Evolutionary conservation across 2,113 vertebrate genomes (phyloP).

Genomic region (Pardalotus punctatus): DNA sequence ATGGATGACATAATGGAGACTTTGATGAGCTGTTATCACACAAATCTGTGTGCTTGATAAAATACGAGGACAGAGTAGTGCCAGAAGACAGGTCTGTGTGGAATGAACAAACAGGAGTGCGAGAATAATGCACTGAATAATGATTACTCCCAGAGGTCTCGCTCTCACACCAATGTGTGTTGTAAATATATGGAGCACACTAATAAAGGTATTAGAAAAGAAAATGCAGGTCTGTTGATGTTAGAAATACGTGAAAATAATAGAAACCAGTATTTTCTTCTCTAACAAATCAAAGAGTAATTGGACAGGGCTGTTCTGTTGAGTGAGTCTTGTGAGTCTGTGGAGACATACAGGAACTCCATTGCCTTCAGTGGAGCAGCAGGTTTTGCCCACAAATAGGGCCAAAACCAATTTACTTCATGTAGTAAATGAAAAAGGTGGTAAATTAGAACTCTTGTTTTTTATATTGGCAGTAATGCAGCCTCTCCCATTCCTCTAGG

Average conservation of each 20-base stretch:
- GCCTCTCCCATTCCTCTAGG: neutral
- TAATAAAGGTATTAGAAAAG: constrained; percentile 41
- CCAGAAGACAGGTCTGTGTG: constrained; percentile 46
- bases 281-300: constrained; percentile 56
- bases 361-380: neutral
- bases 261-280: constrained; percentile 16
- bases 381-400: neutral
- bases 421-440: neutral
- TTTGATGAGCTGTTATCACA: constrained; percentile 70
- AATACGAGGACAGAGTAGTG: constrained; percentile 47
- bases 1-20: constrained; percentile 68
- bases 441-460: neutral
- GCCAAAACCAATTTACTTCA: neutral
- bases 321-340: neutral
- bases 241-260: constrained; percentile 36
- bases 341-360: constrained; percentile 3
- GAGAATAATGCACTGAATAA: constrained; percentile 18
- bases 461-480: neutral
- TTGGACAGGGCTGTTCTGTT: neutral
- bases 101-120: constrained; percentile 45
- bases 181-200: constrained; percentile 40
- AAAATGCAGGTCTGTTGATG: constrained; percentile 5
- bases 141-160: constrained; percentile 20
- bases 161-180: neutral
- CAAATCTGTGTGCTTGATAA: constrained; percentile 65